Evolutionary conservation across 2,797 vertebrate species (phyloP).

Genomic region (Xenops minutus): DNA sequence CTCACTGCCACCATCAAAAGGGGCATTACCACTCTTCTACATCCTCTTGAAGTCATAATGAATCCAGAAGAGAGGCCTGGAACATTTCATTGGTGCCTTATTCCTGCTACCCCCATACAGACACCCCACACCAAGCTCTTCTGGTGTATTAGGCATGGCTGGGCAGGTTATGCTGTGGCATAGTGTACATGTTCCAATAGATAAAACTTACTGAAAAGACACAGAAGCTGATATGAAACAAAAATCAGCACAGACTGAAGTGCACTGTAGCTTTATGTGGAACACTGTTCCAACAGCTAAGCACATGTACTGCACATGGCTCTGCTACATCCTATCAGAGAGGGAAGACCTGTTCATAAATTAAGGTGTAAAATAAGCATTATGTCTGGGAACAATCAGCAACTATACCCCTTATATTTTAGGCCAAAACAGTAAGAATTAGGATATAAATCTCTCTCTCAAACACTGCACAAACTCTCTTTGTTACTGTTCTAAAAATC

Average conservation of each 20-base stretch:
- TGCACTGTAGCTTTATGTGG: neutral
- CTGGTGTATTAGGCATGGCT: neutral
- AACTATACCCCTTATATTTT: neutral
- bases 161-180: neutral
- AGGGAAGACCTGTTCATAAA: neutral
- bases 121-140: neutral
- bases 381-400: neutral
- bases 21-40: neutral
- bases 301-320: neutral
- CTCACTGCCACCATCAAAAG: neutral
- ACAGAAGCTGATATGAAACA: neutral
- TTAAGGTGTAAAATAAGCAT: neutral
- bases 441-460: neutral
- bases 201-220: neutral
- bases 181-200: neutral
- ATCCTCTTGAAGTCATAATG: neutral
- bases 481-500: neutral
- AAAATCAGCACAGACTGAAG: neutral
- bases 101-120: neutral
- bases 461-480: neutral
- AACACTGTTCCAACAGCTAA: neutral
- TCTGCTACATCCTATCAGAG: neutral
- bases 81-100: neutral
- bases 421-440: neutral
- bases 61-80: neutral